These are phyloP conservation scores for Drosophila barbarae DNA, from an alignment of 2,888 invertebrate genomes.

Conservation along the genomic window DNA sequence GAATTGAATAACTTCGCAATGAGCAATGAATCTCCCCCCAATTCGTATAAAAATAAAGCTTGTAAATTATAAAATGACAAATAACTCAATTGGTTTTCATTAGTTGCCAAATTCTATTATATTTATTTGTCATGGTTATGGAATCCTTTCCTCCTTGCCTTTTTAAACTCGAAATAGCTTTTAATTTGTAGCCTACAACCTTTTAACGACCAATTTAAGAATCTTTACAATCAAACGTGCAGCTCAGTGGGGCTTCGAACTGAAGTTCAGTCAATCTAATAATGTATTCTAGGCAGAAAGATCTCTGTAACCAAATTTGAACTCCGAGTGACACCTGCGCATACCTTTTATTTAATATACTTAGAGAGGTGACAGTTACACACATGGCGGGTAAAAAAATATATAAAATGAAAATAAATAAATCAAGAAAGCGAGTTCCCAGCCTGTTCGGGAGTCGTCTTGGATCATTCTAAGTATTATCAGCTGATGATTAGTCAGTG, in stretches of 20 bases:
- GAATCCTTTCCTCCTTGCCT: constrained; percentile 20
- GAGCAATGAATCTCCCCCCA: constrained; percentile 31
- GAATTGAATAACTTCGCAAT: constrained; percentile 16
- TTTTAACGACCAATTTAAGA: constrained; percentile 28
- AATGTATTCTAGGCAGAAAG: constrained; percentile 50
- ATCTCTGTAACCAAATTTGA: constrained; percentile 50
- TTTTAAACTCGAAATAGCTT: background rate
- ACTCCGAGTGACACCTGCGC: constrained; percentile 47
- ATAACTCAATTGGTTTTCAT: constrained; percentile 17
- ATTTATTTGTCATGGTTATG: background rate
- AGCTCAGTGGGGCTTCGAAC: constrained; percentile 20
- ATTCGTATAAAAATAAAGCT: constrained; percentile 65
- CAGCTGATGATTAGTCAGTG: constrained; percentile 46
- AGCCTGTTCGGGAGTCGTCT: constrained; percentile 12
- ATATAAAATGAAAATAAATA: constrained; percentile 14
- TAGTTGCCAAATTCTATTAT: background rate
- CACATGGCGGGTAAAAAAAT: constrained; percentile 31
- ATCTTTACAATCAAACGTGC: constrained; percentile 32
- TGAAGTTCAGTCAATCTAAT: constrained; percentile 26
- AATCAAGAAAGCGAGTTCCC: constrained; percentile 19
- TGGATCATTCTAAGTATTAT: constrained; percentile 9
- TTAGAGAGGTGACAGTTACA: constrained; percentile 45
- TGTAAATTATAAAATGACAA: constrained; percentile 62
- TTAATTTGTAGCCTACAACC: constrained; percentile 1
- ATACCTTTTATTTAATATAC: constrained; percentile 38